phyloP scores from a whole-genome alignment of 2,113 vertebrate genomes.

The Sander lucioperca region DNA sequence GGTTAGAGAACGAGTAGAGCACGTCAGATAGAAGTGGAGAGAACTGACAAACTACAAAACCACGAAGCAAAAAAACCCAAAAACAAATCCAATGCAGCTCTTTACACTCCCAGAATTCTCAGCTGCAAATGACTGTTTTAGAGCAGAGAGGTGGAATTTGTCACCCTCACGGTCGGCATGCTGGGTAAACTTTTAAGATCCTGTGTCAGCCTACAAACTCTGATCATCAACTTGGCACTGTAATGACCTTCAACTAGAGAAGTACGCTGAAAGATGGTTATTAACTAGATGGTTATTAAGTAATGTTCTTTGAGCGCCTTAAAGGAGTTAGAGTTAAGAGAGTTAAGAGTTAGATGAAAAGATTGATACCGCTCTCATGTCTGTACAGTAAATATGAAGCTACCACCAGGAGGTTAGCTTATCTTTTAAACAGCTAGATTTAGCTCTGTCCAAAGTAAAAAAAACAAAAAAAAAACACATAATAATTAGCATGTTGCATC shows the following conservation, averaged over 20 bases:
- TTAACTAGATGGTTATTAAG: neutral
- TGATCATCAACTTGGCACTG: slow-evolving; percentile 54
- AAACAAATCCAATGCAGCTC: neutral
- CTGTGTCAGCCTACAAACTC: slow-evolving; percentile 66
- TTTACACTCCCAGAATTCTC: slow-evolving; percentile 63
- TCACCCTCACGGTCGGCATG: slow-evolving; percentile 74
- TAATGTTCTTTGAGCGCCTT: neutral
- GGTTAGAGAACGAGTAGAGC: slow-evolving; percentile 1
- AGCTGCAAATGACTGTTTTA: slow-evolving; percentile 77
- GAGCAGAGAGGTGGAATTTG: slow-evolving; percentile 81
- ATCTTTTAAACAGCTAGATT: neutral
- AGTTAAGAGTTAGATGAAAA: too few species aligned
- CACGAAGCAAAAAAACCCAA: neutral
- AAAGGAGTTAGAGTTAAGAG: too few species aligned
- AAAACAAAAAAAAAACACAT: neutral
- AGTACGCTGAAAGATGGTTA: neutral
- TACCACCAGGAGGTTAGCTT: neutral
- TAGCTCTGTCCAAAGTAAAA: neutral
- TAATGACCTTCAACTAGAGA: slow-evolving; percentile 14
- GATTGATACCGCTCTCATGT: too few species aligned
- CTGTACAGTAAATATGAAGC: too few species aligned
- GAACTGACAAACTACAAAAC: neutral
- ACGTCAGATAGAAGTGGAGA: neutral
- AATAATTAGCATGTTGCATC: neutral
- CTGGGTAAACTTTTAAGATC: slow-evolving; percentile 81